These are phyloP conservation scores for Zaprionus capensis DNA, from an alignment of 1,140 invertebrate species.

Conservation along the genomic window DNA sequence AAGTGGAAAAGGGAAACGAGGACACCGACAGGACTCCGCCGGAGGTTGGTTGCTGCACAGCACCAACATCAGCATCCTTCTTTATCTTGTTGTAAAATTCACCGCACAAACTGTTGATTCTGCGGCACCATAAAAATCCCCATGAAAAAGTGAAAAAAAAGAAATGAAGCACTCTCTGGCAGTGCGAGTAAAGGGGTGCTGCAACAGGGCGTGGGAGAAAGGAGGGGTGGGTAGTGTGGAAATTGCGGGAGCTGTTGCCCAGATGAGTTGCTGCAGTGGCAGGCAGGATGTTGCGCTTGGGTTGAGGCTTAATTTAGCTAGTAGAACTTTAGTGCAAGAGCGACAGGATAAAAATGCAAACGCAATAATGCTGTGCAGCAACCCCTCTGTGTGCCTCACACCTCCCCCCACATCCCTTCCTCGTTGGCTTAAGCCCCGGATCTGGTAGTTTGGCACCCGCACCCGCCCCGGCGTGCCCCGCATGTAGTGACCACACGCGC, in stretches of 20 bases:
- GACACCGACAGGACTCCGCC: conserved; percentile 1
- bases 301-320: conserved; percentile 73
- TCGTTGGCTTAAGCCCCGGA: neutral
- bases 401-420: neutral
- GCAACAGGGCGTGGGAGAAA: conserved; percentile 7
- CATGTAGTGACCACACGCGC: conserved; percentile 32
- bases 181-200: conserved; percentile 10
- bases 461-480: neutral
- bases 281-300: conserved; percentile 45
- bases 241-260: conserved; percentile 37
- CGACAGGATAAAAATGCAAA: conserved; percentile 66
- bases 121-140: conserved; percentile 83
- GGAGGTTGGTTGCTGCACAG: conserved; percentile 7
- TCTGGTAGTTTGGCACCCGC: conserved; percentile 8
- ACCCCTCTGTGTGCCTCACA: neutral
- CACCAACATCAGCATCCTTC: conserved; percentile 48
- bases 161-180: conserved; percentile 35
- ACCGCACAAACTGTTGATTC: conserved; percentile 84
- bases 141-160: conserved; percentile 67
- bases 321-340: conserved; percentile 48
- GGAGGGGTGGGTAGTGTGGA: conserved; percentile 47
- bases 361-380: conserved; percentile 31
- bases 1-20: neutral
- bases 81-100: conserved; percentile 84
- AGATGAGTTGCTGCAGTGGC: conserved; percentile 65